These are phyloP conservation scores for Lutraria lutraria DNA, from an alignment of 2,888 invertebrate genomes.

Conservation along the genomic window DNA sequence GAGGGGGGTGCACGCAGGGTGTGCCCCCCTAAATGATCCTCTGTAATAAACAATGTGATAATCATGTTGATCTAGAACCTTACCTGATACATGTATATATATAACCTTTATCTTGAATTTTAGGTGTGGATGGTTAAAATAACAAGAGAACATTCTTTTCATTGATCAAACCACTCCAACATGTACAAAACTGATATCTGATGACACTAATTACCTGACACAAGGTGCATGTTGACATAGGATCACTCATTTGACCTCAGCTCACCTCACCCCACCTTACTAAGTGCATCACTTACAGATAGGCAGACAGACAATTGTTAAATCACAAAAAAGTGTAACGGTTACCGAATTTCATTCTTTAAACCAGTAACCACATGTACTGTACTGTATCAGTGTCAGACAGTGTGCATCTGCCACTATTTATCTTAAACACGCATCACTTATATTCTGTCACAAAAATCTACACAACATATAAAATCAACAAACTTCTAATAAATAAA, in stretches of 20 bases:
- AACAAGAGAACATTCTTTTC: background rate
- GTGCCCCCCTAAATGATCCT: too few relatives aligned
- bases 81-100: background rate
- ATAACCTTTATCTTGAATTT: background rate
- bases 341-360: background rate
- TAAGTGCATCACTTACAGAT: background rate
- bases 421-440: background rate
- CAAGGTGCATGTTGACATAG: background rate
- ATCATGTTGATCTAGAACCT: too few relatives aligned
- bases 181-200: background rate
- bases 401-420: background rate
- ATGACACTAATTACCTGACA: constrained; percentile 12
- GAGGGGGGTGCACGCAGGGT: too few relatives aligned
- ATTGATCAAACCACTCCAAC: background rate
- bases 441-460: background rate
- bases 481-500: background rate
- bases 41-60: too few relatives aligned
- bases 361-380: background rate
- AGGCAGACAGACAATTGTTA: background rate
- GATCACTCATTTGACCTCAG: background rate
- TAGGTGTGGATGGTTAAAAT: background rate
- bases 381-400: too few relatives aligned
- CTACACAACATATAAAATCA: background rate
- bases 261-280: constrained; percentile 2
- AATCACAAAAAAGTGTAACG: background rate